These are phyloP conservation scores for Antitype chi DNA, from an alignment of 2,888 invertebrate species.

Conservation along the genomic window DNA sequence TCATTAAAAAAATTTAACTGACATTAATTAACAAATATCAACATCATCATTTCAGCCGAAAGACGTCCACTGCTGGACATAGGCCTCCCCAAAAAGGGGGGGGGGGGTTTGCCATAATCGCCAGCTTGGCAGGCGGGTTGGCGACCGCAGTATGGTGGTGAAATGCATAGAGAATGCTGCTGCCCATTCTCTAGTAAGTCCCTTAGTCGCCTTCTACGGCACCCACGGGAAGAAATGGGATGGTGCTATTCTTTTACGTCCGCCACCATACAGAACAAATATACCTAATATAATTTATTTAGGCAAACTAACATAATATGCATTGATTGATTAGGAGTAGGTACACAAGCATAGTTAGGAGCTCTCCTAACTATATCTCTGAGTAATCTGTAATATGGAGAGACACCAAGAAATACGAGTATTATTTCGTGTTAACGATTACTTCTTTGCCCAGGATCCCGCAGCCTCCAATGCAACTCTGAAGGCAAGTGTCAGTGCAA, in stretches of 20 bases:
- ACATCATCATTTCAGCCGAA: no score
- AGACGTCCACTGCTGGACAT: no score
- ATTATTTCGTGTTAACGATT: neutral
- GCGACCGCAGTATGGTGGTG: no score
- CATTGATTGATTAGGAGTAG: neutral
- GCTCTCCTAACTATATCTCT: neutral
- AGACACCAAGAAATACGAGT: neutral
- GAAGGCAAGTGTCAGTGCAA: conserved; percentile 98
- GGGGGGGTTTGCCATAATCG: no score
- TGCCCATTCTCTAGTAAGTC: no score
- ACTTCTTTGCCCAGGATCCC: conserved; percentile 92
- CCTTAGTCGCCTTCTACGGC: no score
- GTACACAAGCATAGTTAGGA: neutral
- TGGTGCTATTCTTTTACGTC: no score
- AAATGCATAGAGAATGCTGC: no score
- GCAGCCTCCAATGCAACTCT: conserved; percentile 96
- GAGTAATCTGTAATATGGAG: neutral
- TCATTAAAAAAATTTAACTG: neutral
- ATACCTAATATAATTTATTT: neutral
- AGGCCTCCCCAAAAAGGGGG: no score
- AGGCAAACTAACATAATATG: neutral
- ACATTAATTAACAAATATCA: neutral
- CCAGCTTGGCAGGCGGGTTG: no score
- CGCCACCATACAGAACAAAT: no score
- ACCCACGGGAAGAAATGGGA: no score